A percentile compares a stretch with the other conserved stretches of the same genome.
phyloP scores from a whole-genome alignment of 2,113 vertebrate genomes.

The Andinoacara biseriatus region DNA sequence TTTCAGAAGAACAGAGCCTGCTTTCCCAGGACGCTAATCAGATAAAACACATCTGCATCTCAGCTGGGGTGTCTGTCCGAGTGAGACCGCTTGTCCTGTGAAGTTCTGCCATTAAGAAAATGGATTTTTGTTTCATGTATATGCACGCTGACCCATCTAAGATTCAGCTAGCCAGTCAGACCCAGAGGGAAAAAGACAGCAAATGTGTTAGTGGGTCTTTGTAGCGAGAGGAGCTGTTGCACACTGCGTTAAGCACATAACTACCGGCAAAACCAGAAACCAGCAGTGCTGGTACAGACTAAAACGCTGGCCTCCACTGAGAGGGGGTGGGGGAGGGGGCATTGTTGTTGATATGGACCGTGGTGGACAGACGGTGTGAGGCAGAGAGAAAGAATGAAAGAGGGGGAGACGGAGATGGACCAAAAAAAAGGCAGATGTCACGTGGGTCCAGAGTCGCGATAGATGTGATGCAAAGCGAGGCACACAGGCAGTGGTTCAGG shows the following conservation, averaged over 20 bases:
- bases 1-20: constrained; percentile 36
- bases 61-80: constrained; percentile 46
- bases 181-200: constrained; percentile 10
- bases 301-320: constrained; percentile 34
- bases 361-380: constrained; percentile 65
- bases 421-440: constrained; percentile 71
- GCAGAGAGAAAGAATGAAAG: constrained; percentile 28
- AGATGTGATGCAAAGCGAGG: constrained; percentile 62
- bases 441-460: constrained; percentile 61
- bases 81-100: constrained; percentile 51
- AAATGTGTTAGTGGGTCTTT: constrained; percentile 40
- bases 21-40: constrained; percentile 54
- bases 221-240: constrained; percentile 11
- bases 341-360: constrained; percentile 46
- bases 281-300: constrained; percentile 35
- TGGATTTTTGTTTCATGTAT: constrained; percentile 41
- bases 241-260: constrained; percentile 35
- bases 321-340: constrained; percentile 21
- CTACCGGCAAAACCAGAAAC: constrained; percentile 43
- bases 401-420: constrained; percentile 15
- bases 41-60: constrained; percentile 61
- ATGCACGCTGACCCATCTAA: constrained; percentile 33
- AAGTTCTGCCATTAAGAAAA: constrained; percentile 39
- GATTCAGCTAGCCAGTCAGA: constrained; percentile 30
- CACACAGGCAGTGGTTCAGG: constrained; percentile 70